These are phyloP conservation scores for Drosophila arizonae DNA, from an alignment of 1,140 invertebrate species.

Conservation along the genomic window DNA sequence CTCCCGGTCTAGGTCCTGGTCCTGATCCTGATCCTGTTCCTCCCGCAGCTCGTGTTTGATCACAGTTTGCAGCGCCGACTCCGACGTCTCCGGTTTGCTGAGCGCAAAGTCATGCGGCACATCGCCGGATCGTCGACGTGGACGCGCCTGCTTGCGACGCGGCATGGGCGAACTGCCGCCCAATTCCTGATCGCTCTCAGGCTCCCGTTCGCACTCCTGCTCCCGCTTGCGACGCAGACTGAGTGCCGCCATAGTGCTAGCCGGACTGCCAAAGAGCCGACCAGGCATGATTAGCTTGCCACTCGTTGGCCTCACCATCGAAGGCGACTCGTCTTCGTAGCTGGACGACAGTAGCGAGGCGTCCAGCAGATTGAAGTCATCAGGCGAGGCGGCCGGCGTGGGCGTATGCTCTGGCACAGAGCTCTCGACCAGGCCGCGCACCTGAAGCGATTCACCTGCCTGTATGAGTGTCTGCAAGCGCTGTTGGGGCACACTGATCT, in stretches of 20 bases:
- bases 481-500: slow-evolving; percentile 93
- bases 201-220: slow-evolving; percentile 64
- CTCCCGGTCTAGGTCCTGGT: slow-evolving; percentile 34
- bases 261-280: slow-evolving; percentile 59
- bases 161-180: slow-evolving; percentile 88
- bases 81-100: slow-evolving; percentile 48
- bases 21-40: slow-evolving; percentile 43
- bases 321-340: slow-evolving; percentile 72
- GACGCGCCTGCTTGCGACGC: slow-evolving; percentile 90
- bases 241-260: slow-evolving; percentile 61
- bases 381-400: slow-evolving; percentile 85
- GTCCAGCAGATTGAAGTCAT: slow-evolving; percentile 84
- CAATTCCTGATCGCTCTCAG: slow-evolving; percentile 70
- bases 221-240: slow-evolving; percentile 80
- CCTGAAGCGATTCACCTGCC: slow-evolving; percentile 92
- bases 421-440: slow-evolving; percentile 90
- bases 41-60: slow-evolving; percentile 74
- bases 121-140: slow-evolving; percentile 91
- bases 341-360: slow-evolving; percentile 67
- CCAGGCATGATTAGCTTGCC: slow-evolving; percentile 73
- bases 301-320: slow-evolving; percentile 60
- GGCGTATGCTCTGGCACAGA: slow-evolving; percentile 86
- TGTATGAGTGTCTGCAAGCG: slow-evolving; percentile 91
- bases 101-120: slow-evolving; percentile 84
- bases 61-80: slow-evolving; percentile 66